A percentile compares a stretch with the other conserved stretches of the same genome.
phyloP scores from a whole-genome alignment of 2,113 vertebrate genomes.

The Nycticryphes semicollaris region DNA sequence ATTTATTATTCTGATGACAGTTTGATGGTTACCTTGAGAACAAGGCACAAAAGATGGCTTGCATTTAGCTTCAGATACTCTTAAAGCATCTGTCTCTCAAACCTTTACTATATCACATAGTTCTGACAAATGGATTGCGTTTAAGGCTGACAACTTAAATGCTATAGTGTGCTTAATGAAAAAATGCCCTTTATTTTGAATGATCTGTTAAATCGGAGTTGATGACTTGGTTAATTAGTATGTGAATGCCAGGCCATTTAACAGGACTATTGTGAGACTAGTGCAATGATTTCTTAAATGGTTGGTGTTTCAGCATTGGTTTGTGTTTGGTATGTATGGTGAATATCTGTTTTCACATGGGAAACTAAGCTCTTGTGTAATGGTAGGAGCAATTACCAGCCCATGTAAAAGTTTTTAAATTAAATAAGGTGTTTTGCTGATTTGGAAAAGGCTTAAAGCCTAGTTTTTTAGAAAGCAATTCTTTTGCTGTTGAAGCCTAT shows the following conservation, averaged over 20 bases:
- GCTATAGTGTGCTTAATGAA: constrained; percentile 40
- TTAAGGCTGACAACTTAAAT: constrained; percentile 57
- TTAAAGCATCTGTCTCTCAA: constrained; percentile 59
- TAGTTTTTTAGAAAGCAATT: not conserved
- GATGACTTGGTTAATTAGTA: constrained; percentile 64
- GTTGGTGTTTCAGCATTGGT: not conserved
- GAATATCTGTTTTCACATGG: not conserved
- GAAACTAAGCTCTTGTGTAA: not conserved
- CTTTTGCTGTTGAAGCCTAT: not conserved
- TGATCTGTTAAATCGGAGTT: constrained; percentile 65
- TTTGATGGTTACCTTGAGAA: constrained; percentile 71
- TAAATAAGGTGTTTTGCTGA: not conserved
- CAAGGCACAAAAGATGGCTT: constrained; percentile 63
- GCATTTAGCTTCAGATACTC: constrained; percentile 63
- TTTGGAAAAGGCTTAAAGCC: not conserved
- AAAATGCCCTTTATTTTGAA: constrained; percentile 47
- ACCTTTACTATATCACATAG: constrained; percentile 20
- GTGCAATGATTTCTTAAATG: not conserved
- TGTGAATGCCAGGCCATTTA: constrained; percentile 57
- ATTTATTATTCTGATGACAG: constrained; percentile 72
- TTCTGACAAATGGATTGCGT: constrained; percentile 65
- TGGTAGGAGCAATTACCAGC: not conserved
- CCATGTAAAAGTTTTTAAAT: not conserved
- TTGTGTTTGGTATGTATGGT: not conserved
- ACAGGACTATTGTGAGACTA: constrained; percentile 39